These are phyloP conservation scores for Cebidichthys violaceus DNA, from an alignment of 2,113 vertebrate genomes.

Conservation along the genomic window DNA sequence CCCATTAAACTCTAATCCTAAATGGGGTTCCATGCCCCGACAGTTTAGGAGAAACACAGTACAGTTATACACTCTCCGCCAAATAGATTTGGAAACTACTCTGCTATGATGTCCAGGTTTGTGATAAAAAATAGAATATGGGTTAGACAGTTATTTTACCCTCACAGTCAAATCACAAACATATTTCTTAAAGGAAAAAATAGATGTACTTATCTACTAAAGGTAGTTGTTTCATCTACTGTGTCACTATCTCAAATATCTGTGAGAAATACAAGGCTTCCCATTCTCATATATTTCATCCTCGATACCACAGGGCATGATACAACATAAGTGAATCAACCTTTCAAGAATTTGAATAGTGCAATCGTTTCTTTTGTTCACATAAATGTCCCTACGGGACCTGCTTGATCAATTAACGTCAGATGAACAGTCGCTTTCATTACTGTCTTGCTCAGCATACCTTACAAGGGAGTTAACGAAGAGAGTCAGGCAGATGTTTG, in stretches of 20 bases:
- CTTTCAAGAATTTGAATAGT: conserved; percentile 74
- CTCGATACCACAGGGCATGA: conserved; percentile 51
- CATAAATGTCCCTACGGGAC: conserved; percentile 71
- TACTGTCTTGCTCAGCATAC: conserved; percentile 52
- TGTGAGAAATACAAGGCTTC: conserved; percentile 32
- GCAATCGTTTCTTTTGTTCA: conserved; percentile 77
- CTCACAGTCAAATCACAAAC: background rate
- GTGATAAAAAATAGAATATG: conserved; percentile 33
- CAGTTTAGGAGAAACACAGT: conserved; percentile 68
- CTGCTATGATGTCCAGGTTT: conserved; percentile 20
- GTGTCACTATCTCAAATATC: conserved; percentile 9
- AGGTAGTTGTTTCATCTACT: conserved; percentile 6
- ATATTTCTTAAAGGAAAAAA: conserved; percentile 16
- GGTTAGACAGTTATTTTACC: background rate
- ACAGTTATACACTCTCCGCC: conserved; percentile 47
- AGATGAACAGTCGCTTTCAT: conserved; percentile 71
- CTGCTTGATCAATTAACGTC: conserved; percentile 72
- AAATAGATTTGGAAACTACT: conserved; percentile 55
- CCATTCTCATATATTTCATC: conserved; percentile 50
- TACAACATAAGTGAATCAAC: conserved; percentile 61
- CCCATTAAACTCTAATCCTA: conserved; percentile 81
- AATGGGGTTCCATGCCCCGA: conserved; percentile 74
- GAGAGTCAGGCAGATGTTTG: conserved; percentile 60
- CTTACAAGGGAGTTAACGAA: conserved; percentile 54
- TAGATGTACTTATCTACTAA: background rate